Base-by-base conservation (phyloP, 2,888 invertebrate species). In the Nephrotoma guestfalica region DNA sequence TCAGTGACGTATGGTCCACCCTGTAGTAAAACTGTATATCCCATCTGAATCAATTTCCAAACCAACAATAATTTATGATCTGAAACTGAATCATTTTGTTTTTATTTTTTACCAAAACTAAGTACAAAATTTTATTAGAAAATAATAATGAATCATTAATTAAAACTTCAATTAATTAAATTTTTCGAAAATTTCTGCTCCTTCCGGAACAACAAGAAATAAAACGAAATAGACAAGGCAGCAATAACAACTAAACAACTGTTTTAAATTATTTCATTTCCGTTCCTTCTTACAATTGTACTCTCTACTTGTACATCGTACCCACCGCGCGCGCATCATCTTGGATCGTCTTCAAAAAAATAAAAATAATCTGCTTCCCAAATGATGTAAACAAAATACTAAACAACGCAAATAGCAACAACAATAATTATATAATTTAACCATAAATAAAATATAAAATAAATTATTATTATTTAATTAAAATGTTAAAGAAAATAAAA, bases 381-480 rank as follows among this genome's bases (percentile, higher is more conserved):
- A 51, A 51, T 71, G 71, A 71, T 71, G 18, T 71, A 71, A 71
- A 71, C 71, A 71, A 71, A 30, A 71, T 71, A 71, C 18, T 71
- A 71, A 71, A 71, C 71, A 71, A 71, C 51, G 7, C 51, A 51
- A 51, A 30, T 51, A 51, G 15, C 51, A 51, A 15, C 18, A 71
- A 71, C 30, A 71, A 71, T 71, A 71, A 71, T 71, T 71, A 71
- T 71, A 71, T 71, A 71, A 71, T 71, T 71, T 71, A 71, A 71
- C 71, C 71, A 71, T 30, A 30, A 30, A 30, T 30, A 71, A 71
- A 71, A 71, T 30, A 30, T n/a, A 71, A 71, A 71, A 71, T 71
- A 71, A 71, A 71, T 71, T 71, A 71, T 71, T 71, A 71, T 71
- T 71, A 71, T 71, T 71, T 71, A 71, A 71, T 71, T 71, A 71